Percentiles rank a stretch among this genome's conserved stretches.
phyloP scores from a whole-genome alignment of 2,797 vertebrate species.

The Sebastes aleutianus region DNA sequence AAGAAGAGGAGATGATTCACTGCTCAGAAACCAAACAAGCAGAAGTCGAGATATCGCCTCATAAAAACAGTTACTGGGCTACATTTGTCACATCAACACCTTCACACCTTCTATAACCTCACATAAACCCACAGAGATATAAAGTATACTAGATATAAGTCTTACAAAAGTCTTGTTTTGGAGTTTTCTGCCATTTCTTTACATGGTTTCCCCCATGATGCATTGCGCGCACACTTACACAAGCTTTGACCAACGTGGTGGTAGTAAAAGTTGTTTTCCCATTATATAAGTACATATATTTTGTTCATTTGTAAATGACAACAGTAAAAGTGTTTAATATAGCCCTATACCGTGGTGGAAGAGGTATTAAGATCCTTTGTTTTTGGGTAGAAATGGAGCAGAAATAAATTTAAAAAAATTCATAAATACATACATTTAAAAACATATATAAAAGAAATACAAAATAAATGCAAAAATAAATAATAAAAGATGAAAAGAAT shows the following conservation, averaged over 20 bases:
- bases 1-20: background rate
- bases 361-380: no score
- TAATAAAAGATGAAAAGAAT: no score
- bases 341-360: no score
- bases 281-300: background rate
- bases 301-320: accelerated
- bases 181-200: background rate
- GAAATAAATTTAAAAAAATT: accelerated
- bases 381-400: no score
- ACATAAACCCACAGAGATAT: background rate
- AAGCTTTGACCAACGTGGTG: background rate
- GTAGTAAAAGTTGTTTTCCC: background rate
- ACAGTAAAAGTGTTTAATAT: background rate
- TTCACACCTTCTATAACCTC: background rate
- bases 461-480: no score
- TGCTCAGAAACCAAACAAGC: background rate
- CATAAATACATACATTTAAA: no score
- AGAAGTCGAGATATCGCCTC: background rate
- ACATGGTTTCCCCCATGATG: background rate
- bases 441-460: no score
- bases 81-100: background rate
- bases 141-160: background rate
- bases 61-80: background rate
- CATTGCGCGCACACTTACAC: background rate
- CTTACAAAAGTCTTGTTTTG: background rate